Base-by-base conservation (phyloP, 2,113 vertebrate genomes). In the Sula dactylatra region DNA sequence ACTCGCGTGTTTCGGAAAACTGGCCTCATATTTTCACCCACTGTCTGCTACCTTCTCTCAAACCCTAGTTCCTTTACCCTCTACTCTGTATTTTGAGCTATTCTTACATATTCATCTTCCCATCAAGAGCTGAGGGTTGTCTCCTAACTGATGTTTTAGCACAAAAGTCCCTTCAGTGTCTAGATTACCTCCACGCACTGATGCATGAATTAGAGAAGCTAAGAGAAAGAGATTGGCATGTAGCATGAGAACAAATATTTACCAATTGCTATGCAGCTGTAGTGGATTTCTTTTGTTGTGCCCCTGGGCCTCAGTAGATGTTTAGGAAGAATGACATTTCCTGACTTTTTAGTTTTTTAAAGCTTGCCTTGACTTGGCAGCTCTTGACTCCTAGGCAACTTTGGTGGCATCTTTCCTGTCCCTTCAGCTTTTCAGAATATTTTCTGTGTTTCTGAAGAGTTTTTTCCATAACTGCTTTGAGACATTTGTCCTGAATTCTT, bases 301-400 rank as follows among this genome's bases (percentile, higher is more conserved):
- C 92, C 90, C 67, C n/a, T 76, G 86, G 93, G 95, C 76, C 50
- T 65, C 47, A 59, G 70, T 50, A 85, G 94, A 97, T 83, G 15
- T 65, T 97, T 91, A 97, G 42, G 52, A 91, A 94, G 58, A 91
- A 70, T 55, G 97, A 90, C 95, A 10, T 79, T 91, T 93, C 93
- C 82, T 93, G 93, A 88, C 83, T 88, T 62, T 83, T 87, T 64
- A 24, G 17, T 74, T 93, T 94, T 86, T 80, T 34, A 76, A 73
- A 85, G 16, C 29, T 26, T 90, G 38, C 49, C 50, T 94, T 90
- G 82, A 65, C 70, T 91, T 96, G 96, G 91, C 95, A 97, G 78
- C 25, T 95, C 54, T 47, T 95, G 86, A 94, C 96, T 96, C 92
- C 90, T 86, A 96, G 95, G 96, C 94, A 90, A 47, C 76, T 93